A percentile compares a stretch with the other conserved stretches of the same genome.
These are phyloP conservation scores for Anser cygnoides DNA, from an alignment of 2,113 vertebrate species.

Conservation along the genomic window DNA sequence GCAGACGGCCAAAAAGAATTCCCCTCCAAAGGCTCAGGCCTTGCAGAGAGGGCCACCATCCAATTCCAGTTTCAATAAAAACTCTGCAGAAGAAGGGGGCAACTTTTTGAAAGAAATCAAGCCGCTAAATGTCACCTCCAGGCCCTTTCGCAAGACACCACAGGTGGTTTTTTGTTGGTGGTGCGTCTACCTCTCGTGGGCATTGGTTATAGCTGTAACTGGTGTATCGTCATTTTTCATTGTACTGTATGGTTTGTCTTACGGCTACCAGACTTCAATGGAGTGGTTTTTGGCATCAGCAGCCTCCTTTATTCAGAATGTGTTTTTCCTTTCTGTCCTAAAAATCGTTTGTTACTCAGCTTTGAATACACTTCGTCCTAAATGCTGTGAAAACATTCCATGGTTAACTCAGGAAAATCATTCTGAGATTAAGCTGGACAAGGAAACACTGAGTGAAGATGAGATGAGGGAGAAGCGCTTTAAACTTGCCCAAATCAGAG, in stretches of 20 bases:
- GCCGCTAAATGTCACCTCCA: background rate
- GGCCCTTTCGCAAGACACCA: background rate
- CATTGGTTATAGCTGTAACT: constrained; percentile 14
- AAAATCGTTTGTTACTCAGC: constrained; percentile 41
- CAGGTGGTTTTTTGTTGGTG: background rate
- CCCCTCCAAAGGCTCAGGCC: background rate
- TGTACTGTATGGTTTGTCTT: constrained; percentile 73
- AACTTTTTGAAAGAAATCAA: background rate
- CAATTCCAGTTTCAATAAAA: background rate
- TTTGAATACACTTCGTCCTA: background rate
- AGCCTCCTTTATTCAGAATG: constrained; percentile 44
- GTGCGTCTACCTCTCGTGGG: constrained; percentile 40
- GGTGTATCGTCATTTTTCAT: constrained; percentile 66
- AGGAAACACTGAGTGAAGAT: background rate
- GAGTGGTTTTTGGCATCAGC: constrained; percentile 75
- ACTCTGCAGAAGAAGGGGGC: rapidly evolving
- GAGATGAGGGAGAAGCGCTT: background rate
- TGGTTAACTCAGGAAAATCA: constrained; percentile 51
- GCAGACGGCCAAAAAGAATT: rapidly evolving
- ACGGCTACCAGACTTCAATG: constrained; percentile 61
- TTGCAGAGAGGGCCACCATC: background rate
- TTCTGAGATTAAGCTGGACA: background rate
- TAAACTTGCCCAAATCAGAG: background rate
- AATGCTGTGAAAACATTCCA: constrained; percentile 27
- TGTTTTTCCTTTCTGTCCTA: constrained; percentile 61